Base-by-base conservation (phyloP, 2,797 vertebrate species). In the Acipenser oxyrinchus region DNA sequence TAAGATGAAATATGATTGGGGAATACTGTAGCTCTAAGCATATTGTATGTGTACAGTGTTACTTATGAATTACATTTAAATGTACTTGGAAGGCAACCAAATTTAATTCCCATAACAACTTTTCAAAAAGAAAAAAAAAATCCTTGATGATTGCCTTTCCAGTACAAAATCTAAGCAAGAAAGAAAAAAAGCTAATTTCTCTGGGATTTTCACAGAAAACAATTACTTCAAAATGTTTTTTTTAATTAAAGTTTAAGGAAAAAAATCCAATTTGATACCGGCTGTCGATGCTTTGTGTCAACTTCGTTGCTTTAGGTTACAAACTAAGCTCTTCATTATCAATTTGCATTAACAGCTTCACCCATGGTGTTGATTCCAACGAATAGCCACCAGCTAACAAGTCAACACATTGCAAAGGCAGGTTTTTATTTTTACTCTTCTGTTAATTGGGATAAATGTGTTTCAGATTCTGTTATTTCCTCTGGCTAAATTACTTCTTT, bases 331-430 rank as follows among this genome's bases (percentile, higher is more conserved):
- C 66, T 77, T 69, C 18, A 69, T 68, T 77, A 66, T 61, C 63
- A 71, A 74, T 79, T 77, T 77, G 74, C 74, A 78, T 75, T 51
- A 75, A 77, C 74, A 71, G 66, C 75, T 75, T 80, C 69, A 75
- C 66, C 69, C 76, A 72, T 70, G 51, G 67, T 62, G 71, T 73
- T 77, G 64, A 59, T 78, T 82, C 77, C 66, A 67, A 69, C 60
- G 70, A 71, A 74, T 50, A 71, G 73, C 77, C 75, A 69, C 69
- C 12, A 78, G 76, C 74, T 74, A 67, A 57, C 69, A 65, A 72
- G 72, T 48, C 72, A 71, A 73, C 70, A 58, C 69, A 57, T 69
- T 68, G 70, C 64, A 73, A 51, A 37, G 60, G 49, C 49, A 13
- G 8, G 57, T 66, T 62, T 74, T 60, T 57, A 12, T 7, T 37